Percentiles rank a stretch among this genome's conserved stretches.
Evolutionary conservation across 92 coral and sea anemone species (phyloP).

Genomic region (Blastomussa wellsi): DNA sequence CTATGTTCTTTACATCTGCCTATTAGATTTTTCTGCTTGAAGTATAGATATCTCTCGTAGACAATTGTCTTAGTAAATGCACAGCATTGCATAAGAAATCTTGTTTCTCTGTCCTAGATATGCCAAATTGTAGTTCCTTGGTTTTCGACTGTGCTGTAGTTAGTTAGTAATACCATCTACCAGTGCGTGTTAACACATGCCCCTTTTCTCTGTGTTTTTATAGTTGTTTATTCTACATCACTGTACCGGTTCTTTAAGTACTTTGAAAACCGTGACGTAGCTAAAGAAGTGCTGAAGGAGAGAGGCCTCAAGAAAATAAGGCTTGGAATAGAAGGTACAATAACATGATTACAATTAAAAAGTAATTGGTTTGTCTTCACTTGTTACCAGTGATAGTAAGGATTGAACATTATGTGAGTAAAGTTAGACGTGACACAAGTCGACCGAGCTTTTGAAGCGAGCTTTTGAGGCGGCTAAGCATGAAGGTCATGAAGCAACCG

Average conservation of each 20-base stretch:
- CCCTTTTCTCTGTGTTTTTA: constrained; percentile 4
- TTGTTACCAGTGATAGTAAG: neutral
- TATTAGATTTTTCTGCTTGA: no score
- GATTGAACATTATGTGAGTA: neutral
- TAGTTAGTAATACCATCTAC: neutral
- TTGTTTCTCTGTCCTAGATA: no score
- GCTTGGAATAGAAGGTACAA: constrained; percentile 98
- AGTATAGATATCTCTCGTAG: no score
- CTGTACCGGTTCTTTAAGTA: constrained; percentile 97
- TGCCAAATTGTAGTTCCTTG: no score
- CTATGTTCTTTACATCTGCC: no score
- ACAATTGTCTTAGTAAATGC: no score
- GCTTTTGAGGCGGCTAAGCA: no score
- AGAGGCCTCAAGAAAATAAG: constrained; percentile 95
- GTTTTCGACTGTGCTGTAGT: no score
- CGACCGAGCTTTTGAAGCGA: no score
- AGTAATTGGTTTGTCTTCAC: neutral
- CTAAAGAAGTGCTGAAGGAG: constrained; percentile 95
- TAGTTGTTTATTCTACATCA: constrained; percentile 87
- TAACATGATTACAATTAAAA: neutral
- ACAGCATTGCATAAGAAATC: no score
- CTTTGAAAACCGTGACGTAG: constrained; percentile 98
- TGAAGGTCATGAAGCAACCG: no score
- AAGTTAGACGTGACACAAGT: no score
- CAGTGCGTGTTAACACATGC: neutral